Evolutionary conservation across 2,113 vertebrate genomes (phyloP), one percentile per base, ranked within the genome.

Genomic region (Periophthalmus modestus): DNA sequence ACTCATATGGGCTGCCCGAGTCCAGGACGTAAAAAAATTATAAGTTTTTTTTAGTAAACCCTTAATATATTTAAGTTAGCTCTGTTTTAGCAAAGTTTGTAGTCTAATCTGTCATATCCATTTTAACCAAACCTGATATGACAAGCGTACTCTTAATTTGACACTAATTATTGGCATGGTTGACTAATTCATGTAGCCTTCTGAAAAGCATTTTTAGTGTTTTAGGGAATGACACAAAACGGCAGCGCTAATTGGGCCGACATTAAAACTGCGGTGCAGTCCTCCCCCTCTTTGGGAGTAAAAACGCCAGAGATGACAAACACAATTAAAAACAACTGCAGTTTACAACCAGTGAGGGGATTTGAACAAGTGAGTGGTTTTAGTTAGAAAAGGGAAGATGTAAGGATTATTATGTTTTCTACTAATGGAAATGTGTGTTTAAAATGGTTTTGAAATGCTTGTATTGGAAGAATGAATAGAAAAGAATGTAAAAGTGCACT

Each of bases 221-320:
- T 39, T 43, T 39, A 65, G 62, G 43, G 62, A 65, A 65, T 39
- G 6, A 65, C 18, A n/a, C 18, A n/a, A 65, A 65, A 65, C 43
- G 62, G 18, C 62, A 39, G 62, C 62, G 7, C 62, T 65, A 65
- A 65, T 65, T 65, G 62, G 62, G 62, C 18, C 62, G 62, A 16
- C 62, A 65, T 65, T 65, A 65, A 65, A 63, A 65, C 7, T 7
- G 7, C 5, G 18, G 19, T 9, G 19, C 34, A 39, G 9, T 39
- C 62, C 62, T 19, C 62, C 62, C 19, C 62, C 34, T 43, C 62
- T 28, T 62, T 9, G 59, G 59, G 59, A 62, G 59, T 34, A 18
- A 65, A 65, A 65, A 43, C 36, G 34, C 62, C 19, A 10, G 18
- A 65, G 34, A 65, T 65, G 62, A 65, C 62, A 65, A 65, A 65